Evolutionary conservation across 2,888 invertebrate genomes (phyloP).

Genomic region (Apocheima hispidaria): DNA sequence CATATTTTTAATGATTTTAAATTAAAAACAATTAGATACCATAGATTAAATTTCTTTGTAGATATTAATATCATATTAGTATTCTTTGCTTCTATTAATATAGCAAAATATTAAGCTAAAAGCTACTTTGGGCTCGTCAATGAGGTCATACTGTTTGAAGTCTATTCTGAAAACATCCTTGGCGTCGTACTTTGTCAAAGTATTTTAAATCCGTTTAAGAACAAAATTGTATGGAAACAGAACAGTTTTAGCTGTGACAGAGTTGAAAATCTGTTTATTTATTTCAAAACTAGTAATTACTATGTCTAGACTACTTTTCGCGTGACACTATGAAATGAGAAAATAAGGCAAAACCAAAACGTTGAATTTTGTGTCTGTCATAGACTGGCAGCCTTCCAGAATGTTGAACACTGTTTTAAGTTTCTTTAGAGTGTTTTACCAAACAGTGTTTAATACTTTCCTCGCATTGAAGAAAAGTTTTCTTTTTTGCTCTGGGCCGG

Average conservation of each 20-base stretch:
- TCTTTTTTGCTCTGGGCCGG: not conserved
- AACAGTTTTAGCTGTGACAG: slow-evolving; percentile 2
- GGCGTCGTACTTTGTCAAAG: slow-evolving; percentile 4
- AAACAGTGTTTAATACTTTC: not conserved
- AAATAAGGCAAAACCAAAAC: slow-evolving; percentile 25
- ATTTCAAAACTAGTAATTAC: slow-evolving; percentile 37
- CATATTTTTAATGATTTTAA: too few relatives aligned
- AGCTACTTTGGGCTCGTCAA: slow-evolving; percentile 12
- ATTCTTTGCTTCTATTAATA: not conserved
- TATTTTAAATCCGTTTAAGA: not conserved
- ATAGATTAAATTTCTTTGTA: too few relatives aligned
- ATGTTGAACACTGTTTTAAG: slow-evolving; percentile 3
- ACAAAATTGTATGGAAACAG: not conserved
- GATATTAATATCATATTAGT: too few relatives aligned
- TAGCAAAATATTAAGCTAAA: not conserved
- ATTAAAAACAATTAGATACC: too few relatives aligned
- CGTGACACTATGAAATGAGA: slow-evolving; percentile 38
- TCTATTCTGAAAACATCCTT: not conserved
- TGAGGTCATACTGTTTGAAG: slow-evolving; percentile 15
- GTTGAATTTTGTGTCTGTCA: slow-evolving; percentile 17
- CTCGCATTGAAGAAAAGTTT: not conserved
- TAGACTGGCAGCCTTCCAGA: slow-evolving; percentile 27
- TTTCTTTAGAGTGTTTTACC: not conserved
- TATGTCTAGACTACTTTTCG: slow-evolving; percentile 43
- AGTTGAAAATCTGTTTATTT: not conserved